These are phyloP conservation scores for Hyalella azteca DNA, from an alignment of 2,888 invertebrate genomes.

Conservation along the genomic window DNA sequence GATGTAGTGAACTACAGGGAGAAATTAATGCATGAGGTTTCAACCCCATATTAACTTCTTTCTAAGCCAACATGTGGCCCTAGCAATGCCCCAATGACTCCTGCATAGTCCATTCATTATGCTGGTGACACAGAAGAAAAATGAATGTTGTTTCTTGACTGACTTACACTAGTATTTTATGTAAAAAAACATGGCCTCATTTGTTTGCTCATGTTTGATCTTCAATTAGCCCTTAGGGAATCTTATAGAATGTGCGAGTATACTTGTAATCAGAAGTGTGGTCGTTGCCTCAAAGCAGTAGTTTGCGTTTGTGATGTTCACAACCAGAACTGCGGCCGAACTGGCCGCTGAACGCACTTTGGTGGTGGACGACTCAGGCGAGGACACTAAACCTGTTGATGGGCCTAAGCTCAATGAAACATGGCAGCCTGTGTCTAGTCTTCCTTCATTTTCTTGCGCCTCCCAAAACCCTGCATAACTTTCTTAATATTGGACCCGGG, in stretches of 20 bases:
- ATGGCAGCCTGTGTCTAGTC: slow-evolving; percentile 77
- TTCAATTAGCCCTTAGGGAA: no score
- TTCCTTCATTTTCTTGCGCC: slow-evolving; percentile 75
- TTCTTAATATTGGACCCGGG: slow-evolving; percentile 69
- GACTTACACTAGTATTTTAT: no score
- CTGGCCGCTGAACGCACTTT: slow-evolving; percentile 94
- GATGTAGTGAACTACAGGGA: no score
- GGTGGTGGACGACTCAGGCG: slow-evolving; percentile 93
- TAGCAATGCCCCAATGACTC: slow-evolving; percentile 99
- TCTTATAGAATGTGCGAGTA: no score
- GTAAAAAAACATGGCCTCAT: no score
- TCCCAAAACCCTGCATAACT: slow-evolving; percentile 68
- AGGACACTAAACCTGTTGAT: slow-evolving; percentile 62
- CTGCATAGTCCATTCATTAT: no score
- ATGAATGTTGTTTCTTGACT: no score
- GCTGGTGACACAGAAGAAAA: no score
- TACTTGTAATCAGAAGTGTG: slow-evolving; percentile 88
- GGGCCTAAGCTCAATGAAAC: slow-evolving; percentile 55
- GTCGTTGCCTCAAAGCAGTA: slow-evolving; percentile 91
- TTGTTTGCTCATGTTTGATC: no score
- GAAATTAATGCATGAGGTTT: no score
- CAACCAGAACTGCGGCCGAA: slow-evolving; percentile 76
- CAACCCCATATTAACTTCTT: no score
- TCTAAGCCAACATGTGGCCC: slow-evolving; percentile 79
- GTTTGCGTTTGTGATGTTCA: slow-evolving; percentile 69